Conservation (phyloP, 2,888 invertebrate species). For the Perizoma affinitatum region DNA sequence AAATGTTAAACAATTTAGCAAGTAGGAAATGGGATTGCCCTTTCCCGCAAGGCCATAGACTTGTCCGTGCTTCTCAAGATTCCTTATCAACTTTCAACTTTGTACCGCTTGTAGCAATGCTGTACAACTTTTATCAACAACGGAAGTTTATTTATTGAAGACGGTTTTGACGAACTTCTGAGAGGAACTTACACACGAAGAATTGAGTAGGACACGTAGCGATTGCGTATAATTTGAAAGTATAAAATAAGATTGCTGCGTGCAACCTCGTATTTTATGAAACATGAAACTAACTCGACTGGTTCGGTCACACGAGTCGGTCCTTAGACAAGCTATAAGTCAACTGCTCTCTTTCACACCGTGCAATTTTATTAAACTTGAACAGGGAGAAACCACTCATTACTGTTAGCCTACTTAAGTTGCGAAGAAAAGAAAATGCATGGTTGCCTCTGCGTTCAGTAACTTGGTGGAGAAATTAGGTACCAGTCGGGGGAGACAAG, state of each 20-base stretch:
- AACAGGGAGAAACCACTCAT: constrained; percentile 70
- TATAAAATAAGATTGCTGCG: constrained; percentile 45
- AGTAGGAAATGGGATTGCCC: constrained; percentile 46
- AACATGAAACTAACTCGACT: constrained; percentile 50
- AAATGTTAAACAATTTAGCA: constrained; percentile 33
- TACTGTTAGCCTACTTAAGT: constrained; percentile 71
- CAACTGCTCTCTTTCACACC: constrained; percentile 55
- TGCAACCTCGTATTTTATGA: constrained; percentile 48
- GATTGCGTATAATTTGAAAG: constrained; percentile 44
- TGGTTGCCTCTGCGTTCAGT: constrained; percentile 62
- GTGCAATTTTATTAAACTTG: constrained; percentile 66
- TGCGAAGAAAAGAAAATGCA: constrained; percentile 77
- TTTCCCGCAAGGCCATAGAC: constrained; percentile 58
- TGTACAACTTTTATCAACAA: constrained; percentile 59
- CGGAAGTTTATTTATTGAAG: constrained; percentile 64
- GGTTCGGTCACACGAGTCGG: constrained; percentile 43
- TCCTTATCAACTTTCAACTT: constrained; percentile 75
- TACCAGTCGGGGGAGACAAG: constrained; percentile 63
- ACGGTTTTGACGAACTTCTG: constrained; percentile 44
- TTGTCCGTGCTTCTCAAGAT: constrained; percentile 70
- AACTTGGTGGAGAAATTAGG: constrained; percentile 65
- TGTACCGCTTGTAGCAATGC: constrained; percentile 64
- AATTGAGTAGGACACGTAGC: constrained; percentile 35
- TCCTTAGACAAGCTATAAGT: constrained; percentile 51
- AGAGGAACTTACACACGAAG: constrained; percentile 31